A percentile compares a stretch with the other conserved stretches of the same genome.
phyloP scores from a whole-genome alignment of 2,113 vertebrate genomes.

The Motacilla alba region DNA sequence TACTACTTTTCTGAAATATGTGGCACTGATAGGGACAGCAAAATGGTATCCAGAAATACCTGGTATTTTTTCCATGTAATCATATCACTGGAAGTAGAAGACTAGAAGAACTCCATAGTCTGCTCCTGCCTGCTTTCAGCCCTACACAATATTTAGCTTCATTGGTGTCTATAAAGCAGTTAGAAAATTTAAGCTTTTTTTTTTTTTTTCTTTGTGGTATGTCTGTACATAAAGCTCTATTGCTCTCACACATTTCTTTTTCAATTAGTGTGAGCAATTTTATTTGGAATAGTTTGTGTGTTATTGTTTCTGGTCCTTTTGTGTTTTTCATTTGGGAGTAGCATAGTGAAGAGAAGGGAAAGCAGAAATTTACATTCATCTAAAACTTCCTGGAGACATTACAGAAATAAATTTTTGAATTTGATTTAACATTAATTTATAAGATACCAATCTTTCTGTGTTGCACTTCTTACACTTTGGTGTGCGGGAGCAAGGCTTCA shows the following conservation, averaged over 20 bases:
- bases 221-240: background rate
- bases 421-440: background rate
- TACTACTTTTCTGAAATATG: background rate
- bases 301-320: background rate
- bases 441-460: background rate
- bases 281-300: background rate
- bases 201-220: background rate
- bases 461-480: background rate
- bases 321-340: background rate
- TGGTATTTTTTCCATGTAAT: background rate
- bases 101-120: background rate
- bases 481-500: background rate
- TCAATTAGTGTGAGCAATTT: fast-evolving
- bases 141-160: background rate
- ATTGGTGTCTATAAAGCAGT: background rate
- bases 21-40: background rate
- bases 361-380: background rate
- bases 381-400: background rate
- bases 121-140: background rate
- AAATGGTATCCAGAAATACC: background rate
- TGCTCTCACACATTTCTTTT: background rate
- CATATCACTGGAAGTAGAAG: background rate
- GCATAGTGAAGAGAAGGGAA: background rate
- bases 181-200: background rate
- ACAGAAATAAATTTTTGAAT: background rate